Evolutionary conservation across 2,113 vertebrate genomes (phyloP).

Genomic region (Microcebus murinus): DNA sequence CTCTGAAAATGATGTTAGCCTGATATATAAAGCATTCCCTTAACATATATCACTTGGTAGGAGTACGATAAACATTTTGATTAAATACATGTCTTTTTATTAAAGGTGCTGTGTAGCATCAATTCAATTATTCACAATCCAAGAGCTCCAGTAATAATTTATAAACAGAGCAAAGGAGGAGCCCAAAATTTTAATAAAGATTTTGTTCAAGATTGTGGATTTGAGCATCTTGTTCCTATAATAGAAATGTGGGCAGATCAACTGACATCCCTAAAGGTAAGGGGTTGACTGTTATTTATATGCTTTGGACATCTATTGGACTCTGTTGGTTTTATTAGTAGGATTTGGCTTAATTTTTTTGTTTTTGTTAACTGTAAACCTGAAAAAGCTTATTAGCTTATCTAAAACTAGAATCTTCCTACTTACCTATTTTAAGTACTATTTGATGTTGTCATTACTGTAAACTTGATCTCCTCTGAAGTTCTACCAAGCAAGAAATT

Average conservation of each 20-base stretch:
- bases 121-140: slow-evolving; percentile 85
- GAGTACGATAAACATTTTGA: neutral
- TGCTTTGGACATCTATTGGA: neutral
- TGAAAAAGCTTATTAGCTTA: neutral
- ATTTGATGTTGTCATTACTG: neutral
- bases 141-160: slow-evolving; percentile 83
- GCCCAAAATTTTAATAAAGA: slow-evolving; percentile 53
- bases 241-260: slow-evolving; percentile 93
- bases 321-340: neutral
- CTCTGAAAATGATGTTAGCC: slow-evolving; percentile 18
- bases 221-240: slow-evolving; percentile 87
- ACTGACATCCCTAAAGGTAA: slow-evolving; percentile 89
- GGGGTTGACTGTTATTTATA: neutral
- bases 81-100: slow-evolving; percentile 50
- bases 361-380: slow-evolving; percentile 20
- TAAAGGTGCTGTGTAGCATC: slow-evolving; percentile 88
- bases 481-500: neutral
- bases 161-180: slow-evolving; percentile 80
- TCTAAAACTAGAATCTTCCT: neutral
- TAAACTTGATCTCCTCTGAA: neutral
- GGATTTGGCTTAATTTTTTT: neutral
- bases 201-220: slow-evolving; percentile 76
- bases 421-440: neutral
- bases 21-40: neutral
- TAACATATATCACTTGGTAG: neutral